These are phyloP conservation scores for Physella acuta DNA, from an alignment of 1,140 invertebrate species.

Conservation along the genomic window DNA sequence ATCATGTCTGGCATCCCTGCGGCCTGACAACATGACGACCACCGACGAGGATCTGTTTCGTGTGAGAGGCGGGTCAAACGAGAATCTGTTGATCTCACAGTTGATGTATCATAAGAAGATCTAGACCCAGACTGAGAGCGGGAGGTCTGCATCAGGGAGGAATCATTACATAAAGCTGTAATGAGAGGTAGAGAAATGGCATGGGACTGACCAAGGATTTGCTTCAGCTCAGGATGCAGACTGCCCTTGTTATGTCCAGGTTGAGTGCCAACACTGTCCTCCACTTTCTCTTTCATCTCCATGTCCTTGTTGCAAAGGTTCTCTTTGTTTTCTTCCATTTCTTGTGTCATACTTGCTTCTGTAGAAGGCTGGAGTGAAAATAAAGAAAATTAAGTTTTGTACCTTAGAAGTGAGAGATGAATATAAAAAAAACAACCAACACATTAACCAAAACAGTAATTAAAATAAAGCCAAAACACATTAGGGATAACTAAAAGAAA, in stretches of 20 bases:
- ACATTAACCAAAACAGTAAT: too few relatives aligned
- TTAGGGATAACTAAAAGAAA: too few relatives aligned
- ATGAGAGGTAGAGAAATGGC: constrained; percentile 50
- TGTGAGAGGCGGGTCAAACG: constrained; percentile 40
- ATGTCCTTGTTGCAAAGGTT: constrained; percentile 3
- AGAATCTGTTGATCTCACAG: constrained; percentile 48
- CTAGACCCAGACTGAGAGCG: constrained; percentile 32
- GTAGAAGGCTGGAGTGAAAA: too few relatives aligned
- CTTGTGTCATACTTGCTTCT: too few relatives aligned
- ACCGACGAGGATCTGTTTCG: constrained; percentile 46
- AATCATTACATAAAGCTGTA: constrained; percentile 52
- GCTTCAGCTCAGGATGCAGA: constrained; percentile 51
- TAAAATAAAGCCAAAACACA: too few relatives aligned
- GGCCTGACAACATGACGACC: constrained; percentile 45
- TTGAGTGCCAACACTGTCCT: neutral
- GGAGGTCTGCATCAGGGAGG: constrained; percentile 39
- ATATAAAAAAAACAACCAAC: too few relatives aligned
- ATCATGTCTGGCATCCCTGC: constrained; percentile 32
- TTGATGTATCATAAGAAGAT: constrained; percentile 47
- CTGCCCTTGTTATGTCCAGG: constrained; percentile 42
- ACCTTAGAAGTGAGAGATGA: neutral
- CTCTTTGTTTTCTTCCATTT: constrained; percentile 23
- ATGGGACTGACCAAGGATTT: constrained; percentile 46
- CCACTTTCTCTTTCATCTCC: constrained; percentile 8
- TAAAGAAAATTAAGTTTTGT: too few relatives aligned